Evolutionary conservation across 1,140 invertebrate species (phyloP).

Genomic region (Zophobas atratus): DNA sequence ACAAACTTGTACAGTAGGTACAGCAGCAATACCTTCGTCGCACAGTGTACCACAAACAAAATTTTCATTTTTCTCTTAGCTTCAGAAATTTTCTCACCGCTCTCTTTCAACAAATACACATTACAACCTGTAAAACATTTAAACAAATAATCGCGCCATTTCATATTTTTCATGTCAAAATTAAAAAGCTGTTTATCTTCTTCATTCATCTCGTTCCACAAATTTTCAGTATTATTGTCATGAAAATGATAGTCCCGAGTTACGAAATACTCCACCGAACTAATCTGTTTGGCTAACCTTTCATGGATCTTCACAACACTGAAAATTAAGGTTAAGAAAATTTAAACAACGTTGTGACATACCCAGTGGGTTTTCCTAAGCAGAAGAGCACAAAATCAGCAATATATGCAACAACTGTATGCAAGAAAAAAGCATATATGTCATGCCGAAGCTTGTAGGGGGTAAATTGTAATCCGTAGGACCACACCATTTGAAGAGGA

Average conservation of each 20-base stretch:
- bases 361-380: background rate
- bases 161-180: constrained; percentile 11
- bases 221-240: background rate
- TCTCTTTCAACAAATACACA: constrained; percentile 26
- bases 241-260: constrained; percentile 15
- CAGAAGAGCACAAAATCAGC: constrained; percentile 13
- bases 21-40: too few species aligned
- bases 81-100: constrained; percentile 8
- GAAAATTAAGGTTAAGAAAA: background rate
- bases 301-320: constrained; percentile 4
- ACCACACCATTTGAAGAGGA: background rate
- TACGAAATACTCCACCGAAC: constrained; percentile 1
- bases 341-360: background rate
- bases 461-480: background rate
- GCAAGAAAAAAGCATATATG: constrained; percentile 1
- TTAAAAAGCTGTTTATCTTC: constrained; percentile 20
- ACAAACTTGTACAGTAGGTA: too few species aligned
- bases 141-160: constrained; percentile 8
- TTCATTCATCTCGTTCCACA: constrained; percentile 6
- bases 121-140: background rate
- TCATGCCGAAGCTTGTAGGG: background rate
- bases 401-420: constrained; percentile 5
- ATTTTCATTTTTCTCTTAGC: constrained; percentile 19
- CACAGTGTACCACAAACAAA: constrained; percentile 57
- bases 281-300: background rate